Base-by-base conservation (phyloP, 2,888 invertebrate genomes). In the Cheilosia pagana region DNA sequence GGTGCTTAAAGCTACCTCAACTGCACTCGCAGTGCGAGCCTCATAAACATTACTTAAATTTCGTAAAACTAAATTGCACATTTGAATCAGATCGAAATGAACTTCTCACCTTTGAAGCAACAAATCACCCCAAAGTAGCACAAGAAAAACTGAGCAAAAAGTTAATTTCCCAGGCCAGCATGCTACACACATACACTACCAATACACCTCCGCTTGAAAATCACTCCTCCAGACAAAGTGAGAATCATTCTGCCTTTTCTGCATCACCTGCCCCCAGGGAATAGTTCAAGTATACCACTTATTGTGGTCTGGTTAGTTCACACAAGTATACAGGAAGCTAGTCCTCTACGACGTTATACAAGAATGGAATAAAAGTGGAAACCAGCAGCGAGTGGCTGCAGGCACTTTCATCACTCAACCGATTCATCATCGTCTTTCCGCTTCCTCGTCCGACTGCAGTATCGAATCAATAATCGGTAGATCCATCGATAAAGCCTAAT, bases 301-400 rank as follows among this genome's bases (percentile, higher is more conserved):
- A 85, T 81, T 85, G 85, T 79, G 85, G 85, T 85, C 85, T 85
- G 85, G 85, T 85, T 85, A 85, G 75, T 75, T 81, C 71, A 85
- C 75, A 65, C 75, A 85, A 85, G 85, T 81, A 59, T 81, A 59
- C 85, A 81, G 85, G 85, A 85, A 85, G 81, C 65, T 31, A 74
- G 79, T 85, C 70, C 75, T 81, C 71, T 48, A 65, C 60, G 52
- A 55, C 39, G 45, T n/a, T 45, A 52, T 10, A 43, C 10, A 50
- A 50, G n/a, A 23, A 28, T n/a, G n/a, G n/a, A 63, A 63, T 41
- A 65, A 75, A 62, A 67, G 50, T 45, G 7, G 10, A 19, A 71
- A 31, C n/a, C n/a, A n/a, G n/a, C 5, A 59, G 48, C 83, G 53
- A 79, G 85, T 79, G 79, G 75, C 81, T 85, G 85, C 85, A 85